Percentiles rank a stretch among this genome's conserved stretches.
Conservation (phyloP, 2,113 vertebrate species). For the Haemorhous mexicanus region DNA sequence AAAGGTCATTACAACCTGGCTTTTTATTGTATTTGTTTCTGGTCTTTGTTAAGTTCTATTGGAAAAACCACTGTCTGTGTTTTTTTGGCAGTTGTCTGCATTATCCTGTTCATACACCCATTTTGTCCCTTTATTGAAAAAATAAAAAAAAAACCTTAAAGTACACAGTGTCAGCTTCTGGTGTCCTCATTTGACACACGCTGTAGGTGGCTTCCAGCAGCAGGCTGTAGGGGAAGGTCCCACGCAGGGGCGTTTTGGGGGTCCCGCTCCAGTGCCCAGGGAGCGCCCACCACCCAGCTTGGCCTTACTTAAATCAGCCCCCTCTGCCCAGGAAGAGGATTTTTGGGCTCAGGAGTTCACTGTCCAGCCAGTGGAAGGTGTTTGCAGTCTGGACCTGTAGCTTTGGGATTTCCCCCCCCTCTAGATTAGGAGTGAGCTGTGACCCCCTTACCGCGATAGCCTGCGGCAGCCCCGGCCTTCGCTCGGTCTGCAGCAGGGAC, state of each 20-base stretch:
- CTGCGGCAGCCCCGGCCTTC: conserved; percentile 16
- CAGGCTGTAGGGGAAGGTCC: conserved; percentile 75
- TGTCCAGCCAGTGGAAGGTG: conserved; percentile 9
- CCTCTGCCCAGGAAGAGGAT: conserved; percentile 49
- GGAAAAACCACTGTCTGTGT: conserved; percentile 99
- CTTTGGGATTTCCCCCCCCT: not conserved
- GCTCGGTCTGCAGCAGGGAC: not conserved
- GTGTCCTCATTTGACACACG: conserved; percentile 84
- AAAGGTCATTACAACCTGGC: conserved; percentile 96
- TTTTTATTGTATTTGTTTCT: conserved; percentile 97
- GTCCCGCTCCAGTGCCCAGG: conserved; percentile 31
- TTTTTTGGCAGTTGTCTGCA: conserved; percentile 99
- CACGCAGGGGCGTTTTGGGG: conserved; percentile 59
- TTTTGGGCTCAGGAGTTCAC: conserved; percentile 53
- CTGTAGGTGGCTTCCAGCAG: conserved; percentile 67
- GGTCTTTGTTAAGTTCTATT: conserved; percentile 99
- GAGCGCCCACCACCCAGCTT: conserved; percentile 37
- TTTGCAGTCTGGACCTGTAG: conserved; percentile 39
- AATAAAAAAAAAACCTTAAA: conserved; percentile 94
- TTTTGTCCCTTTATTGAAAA: conserved; percentile 99
- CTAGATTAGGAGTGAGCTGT: conserved; percentile 39
- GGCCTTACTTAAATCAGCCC: conserved; percentile 62
- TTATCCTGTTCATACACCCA: conserved; percentile 99
- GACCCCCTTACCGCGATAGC: not conserved
- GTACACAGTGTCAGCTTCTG: conserved; percentile 85